Base-by-base conservation (phyloP, 2,113 vertebrate genomes). In the Fulmarus glacialis region DNA sequence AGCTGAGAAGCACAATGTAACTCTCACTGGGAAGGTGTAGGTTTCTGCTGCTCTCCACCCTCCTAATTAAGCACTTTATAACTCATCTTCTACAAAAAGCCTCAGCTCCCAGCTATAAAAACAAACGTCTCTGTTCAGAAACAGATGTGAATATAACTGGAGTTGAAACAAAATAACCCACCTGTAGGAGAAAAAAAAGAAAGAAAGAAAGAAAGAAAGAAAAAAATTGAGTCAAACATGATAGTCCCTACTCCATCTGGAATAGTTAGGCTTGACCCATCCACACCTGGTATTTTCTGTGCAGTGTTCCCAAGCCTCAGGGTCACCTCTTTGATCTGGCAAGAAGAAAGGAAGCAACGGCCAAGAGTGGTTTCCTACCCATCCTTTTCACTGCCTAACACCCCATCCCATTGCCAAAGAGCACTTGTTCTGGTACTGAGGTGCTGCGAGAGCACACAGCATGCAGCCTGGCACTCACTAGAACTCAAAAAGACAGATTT, bases 51-150 rank as follows among this genome's bases (percentile, higher is more conserved):
- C 68, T 96, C 89, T 90, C 79, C 79, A 71, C 87, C 80, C 75
- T 87, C 53, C 90, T 90, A 85, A 94, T 96, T 84, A 95, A 70
- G 62, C 64, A 78, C 66, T 91, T 88, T 55, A 60, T 79, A 88
- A 93, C 27, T 87, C 66, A 63, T 81, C 47, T 71, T 73, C 72
- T 63, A 70, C 70, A 62, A 91, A 95, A 92, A 72, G 13, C 64
- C 48, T 70, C 38, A 83, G 58, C 45, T 95, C 23, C 29, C 38
- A 75, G 24, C 34, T 93, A 87, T 26, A 68, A 75, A 96, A 93
- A 86, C 71, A 92, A 96, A 91, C 38, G 73, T 29, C 21, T 59
- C 84, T 89, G 47, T 75, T 87, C 52, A 94, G 89, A 78, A 93
- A 77, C 30, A 83, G 66, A 56, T 55, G 36, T 70, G 67, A 66